Percentiles rank a stretch among this genome's conserved stretches.
Evolutionary conservation across 2,797 vertebrate species (phyloP).

Genomic region (Myiothlypis chrysogaster): DNA sequence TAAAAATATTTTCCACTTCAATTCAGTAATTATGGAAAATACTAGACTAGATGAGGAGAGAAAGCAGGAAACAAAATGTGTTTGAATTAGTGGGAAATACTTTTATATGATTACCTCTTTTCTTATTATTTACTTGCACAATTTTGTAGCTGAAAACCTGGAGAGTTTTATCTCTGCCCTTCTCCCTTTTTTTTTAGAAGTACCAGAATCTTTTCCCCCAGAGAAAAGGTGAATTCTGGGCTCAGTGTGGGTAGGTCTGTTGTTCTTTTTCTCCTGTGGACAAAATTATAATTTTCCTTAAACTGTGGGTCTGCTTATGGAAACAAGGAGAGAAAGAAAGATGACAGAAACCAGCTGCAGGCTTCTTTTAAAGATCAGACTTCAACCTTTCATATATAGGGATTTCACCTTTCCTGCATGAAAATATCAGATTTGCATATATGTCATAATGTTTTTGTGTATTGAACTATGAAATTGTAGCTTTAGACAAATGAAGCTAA

Average conservation of each 20-base stretch:
- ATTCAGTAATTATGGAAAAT: not conserved
- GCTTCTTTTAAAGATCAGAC: conserved; percentile 28
- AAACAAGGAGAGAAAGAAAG: conserved; percentile 1
- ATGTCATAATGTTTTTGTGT: conserved; percentile 29
- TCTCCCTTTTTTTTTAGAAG: not conserved
- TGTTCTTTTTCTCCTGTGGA: not conserved
- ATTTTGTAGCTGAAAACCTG: not conserved
- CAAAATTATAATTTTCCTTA: not conserved
- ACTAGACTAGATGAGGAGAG: not conserved
- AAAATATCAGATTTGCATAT: conserved; percentile 49
- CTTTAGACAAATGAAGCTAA: conserved; percentile 10
- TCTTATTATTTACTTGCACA: not conserved
- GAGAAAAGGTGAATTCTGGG: not conserved
- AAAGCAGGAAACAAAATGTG: not conserved
- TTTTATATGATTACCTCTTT: not conserved
- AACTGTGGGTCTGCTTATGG: not conserved
- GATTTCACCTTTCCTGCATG: conserved; percentile 46
- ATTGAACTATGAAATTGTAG: not conserved
- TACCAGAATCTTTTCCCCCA: not conserved
- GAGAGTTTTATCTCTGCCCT: not conserved
- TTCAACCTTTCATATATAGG: conserved; percentile 25
- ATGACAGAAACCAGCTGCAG: conserved; percentile 31
- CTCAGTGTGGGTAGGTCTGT: not conserved
- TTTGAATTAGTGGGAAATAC: not conserved
- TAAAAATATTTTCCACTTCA: not conserved